These are phyloP conservation scores for Oryzaephilus surinamensis DNA, from an alignment of 1,140 invertebrate species.

Conservation along the genomic window DNA sequence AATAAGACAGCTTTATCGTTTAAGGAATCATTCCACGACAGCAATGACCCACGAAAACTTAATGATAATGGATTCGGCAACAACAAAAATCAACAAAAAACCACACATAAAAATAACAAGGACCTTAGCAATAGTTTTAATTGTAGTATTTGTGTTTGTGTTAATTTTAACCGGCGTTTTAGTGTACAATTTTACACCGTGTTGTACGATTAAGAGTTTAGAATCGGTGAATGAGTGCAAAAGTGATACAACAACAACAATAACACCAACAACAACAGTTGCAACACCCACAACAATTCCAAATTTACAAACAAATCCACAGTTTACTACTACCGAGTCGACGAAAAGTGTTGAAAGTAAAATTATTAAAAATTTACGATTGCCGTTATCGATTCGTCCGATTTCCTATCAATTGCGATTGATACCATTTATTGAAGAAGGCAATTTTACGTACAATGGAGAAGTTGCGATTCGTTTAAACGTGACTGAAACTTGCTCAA, in stretches of 20 bases:
- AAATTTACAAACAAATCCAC: too few relatives aligned
- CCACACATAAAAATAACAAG: too few relatives aligned
- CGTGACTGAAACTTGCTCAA: slow-evolving; percentile 52
- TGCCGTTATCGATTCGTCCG: slow-evolving; percentile 54
- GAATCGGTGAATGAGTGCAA: slow-evolving; percentile 2
- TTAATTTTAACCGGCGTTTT: slow-evolving; percentile 17
- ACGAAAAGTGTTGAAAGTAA: not conserved
- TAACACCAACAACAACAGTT: not conserved
- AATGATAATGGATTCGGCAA: too few relatives aligned
- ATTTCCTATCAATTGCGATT: slow-evolving; percentile 57
- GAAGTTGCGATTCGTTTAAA: slow-evolving; percentile 57
- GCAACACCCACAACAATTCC: too few relatives aligned
- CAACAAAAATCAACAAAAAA: too few relatives aligned
- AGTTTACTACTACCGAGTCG: too few relatives aligned
- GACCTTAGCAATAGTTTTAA: slow-evolving; percentile 14
- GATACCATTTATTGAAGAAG: slow-evolving; percentile 56
- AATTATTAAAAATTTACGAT: slow-evolving; percentile 44
- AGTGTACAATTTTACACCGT: slow-evolving; percentile 13
- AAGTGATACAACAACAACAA: slow-evolving; percentile 1
- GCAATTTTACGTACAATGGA: slow-evolving; percentile 68
- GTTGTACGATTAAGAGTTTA: not conserved
- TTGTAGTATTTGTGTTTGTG: slow-evolving; percentile 11
- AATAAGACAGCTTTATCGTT: too few relatives aligned
- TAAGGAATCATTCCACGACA: too few relatives aligned
- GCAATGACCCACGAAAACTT: too few relatives aligned